phyloP scores from a whole-genome alignment of 1,140 invertebrate genomes.

The Mycetomoellerius zeteki region DNA sequence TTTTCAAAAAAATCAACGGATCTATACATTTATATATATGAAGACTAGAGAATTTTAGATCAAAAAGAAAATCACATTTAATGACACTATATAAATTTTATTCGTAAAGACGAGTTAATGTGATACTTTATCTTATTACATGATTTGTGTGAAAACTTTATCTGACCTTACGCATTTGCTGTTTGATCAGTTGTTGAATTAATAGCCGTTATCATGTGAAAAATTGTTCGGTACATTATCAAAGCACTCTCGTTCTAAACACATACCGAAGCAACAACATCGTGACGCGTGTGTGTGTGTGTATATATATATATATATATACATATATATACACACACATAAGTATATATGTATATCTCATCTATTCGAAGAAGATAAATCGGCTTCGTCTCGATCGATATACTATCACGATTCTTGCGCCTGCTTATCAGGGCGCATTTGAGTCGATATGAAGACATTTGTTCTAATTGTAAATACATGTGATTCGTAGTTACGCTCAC shows the following conservation, averaged over 20 bases:
- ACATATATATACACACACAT: too few species aligned
- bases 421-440: background rate
- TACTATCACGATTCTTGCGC: background rate
- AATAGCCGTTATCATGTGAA: background rate
- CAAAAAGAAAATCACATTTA: background rate
- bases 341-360: background rate
- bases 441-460: constrained; percentile 33
- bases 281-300: background rate
- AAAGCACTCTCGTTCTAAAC: background rate
- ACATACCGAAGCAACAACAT: constrained; percentile 9
- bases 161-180: background rate
- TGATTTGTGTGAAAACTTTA: background rate
- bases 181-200: constrained; percentile 5
- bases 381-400: constrained; percentile 25
- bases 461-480: constrained; percentile 18
- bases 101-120: background rate
- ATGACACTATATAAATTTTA: background rate
- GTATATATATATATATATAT: too few species aligned
- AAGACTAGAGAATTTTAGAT: background rate
- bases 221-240: background rate
- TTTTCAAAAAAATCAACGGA: background rate
- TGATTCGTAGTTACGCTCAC: background rate
- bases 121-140: background rate
- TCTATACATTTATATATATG: background rate
- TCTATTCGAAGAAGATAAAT: constrained; percentile 32